phyloP scores from a whole-genome alignment of 1,140 invertebrate genomes.

The Ctenoplectra terminalis region DNA sequence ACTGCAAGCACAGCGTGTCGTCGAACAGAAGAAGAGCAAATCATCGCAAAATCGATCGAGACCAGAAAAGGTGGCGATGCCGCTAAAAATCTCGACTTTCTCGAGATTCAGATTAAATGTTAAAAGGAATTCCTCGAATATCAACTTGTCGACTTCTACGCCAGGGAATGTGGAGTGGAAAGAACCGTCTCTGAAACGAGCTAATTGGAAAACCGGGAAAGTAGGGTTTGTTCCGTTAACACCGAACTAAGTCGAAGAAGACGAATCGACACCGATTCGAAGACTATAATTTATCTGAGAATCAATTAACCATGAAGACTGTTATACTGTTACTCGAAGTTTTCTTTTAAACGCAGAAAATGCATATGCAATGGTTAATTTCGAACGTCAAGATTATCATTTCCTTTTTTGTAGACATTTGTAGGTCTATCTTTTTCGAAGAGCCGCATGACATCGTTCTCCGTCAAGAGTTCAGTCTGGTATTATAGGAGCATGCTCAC shows the following conservation, averaged over 20 bases:
- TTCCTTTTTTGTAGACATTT: neutral
- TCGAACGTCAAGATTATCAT: neutral
- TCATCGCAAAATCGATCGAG: constrained; percentile 13
- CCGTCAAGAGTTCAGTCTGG: constrained; percentile 6
- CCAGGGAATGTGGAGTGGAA: neutral
- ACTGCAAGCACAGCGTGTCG: no score
- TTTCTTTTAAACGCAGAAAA: neutral
- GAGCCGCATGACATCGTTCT: neutral
- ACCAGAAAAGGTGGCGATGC: neutral
- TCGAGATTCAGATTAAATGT: constrained; percentile 14
- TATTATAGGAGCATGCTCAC: no score
- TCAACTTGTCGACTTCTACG: neutral
- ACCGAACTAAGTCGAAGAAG: neutral
- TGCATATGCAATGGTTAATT: neutral
- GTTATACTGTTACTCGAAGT: neutral
- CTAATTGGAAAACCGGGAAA: constrained; percentile 42
- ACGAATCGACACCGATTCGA: constrained; percentile 18
- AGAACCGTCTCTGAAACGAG: constrained; percentile 1
- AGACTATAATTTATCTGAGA: neutral
- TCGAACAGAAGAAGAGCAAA: constrained; percentile 25
- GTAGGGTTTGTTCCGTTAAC: neutral
- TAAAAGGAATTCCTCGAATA: constrained; percentile 37
- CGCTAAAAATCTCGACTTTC: constrained; percentile 31
- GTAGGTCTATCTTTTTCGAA: no score
- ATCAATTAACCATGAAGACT: constrained; percentile 13